Percentiles rank a stretch among this genome's conserved stretches.
These are phyloP conservation scores for Nesogale talazaci DNA, from an alignment of 2,113 vertebrate genomes.

Conservation along the genomic window DNA sequence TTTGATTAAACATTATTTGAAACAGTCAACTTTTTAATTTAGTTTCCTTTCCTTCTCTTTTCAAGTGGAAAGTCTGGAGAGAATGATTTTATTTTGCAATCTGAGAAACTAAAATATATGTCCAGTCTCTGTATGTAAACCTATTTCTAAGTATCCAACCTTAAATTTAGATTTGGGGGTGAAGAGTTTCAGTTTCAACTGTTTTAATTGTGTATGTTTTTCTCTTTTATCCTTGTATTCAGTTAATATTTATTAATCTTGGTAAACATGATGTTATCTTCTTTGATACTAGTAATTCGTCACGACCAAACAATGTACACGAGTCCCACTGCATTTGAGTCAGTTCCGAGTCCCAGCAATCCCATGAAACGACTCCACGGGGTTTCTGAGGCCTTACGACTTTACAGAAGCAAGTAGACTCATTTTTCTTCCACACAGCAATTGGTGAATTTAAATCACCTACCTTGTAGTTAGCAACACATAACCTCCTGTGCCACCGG, in stretches of 20 bases:
- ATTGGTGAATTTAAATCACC: too few relatives aligned
- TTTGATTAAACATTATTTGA: constrained; percentile 21
- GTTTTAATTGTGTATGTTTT: not conserved
- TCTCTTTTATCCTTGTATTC: not conserved
- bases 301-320: not conserved
- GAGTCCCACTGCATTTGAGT: too few relatives aligned
- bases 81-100: not conserved
- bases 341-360: too few relatives aligned
- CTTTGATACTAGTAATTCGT: not conserved
- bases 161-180: not conserved
- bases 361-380: too few relatives aligned
- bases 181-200: not conserved
- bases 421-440: too few relatives aligned
- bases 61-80: not conserved
- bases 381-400: too few relatives aligned
- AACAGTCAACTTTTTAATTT: not conserved
- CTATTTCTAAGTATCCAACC: not conserved
- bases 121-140: not conserved
- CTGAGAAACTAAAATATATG: not conserved
- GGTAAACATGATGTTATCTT: not conserved
- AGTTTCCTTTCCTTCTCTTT: not conserved
- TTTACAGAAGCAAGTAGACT: too few relatives aligned
- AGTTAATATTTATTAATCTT: not conserved
- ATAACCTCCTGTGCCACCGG: not conserved
- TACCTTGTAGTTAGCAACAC: too few relatives aligned